Evolutionary conservation across 2,797 vertebrate species (phyloP).

Genomic region (Ispidina lecontei): DNA sequence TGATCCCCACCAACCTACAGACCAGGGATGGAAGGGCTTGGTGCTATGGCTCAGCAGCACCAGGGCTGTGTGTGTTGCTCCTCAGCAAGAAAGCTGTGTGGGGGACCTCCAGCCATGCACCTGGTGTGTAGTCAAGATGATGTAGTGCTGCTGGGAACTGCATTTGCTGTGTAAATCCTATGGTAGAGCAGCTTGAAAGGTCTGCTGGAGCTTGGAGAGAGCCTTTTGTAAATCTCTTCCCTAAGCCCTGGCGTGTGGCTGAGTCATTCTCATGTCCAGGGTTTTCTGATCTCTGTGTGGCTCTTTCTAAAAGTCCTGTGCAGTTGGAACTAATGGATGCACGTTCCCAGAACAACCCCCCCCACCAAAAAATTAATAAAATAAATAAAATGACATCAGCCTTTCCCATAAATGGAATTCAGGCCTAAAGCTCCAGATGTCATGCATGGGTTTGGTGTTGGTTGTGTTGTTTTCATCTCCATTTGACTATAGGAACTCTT

Average conservation of each 20-base stretch:
- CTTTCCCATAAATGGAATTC: neutral
- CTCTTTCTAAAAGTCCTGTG: neutral
- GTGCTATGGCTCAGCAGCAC: neutral
- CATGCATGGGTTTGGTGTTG: neutral
- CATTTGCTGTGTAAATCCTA: neutral
- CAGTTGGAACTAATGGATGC: conserved; percentile 2
- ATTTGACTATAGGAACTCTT: conserved; percentile 10
- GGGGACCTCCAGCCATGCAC: neutral
- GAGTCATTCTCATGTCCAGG: neutral
- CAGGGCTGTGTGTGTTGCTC: neutral
- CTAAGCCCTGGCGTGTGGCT: neutral
- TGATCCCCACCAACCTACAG: neutral
- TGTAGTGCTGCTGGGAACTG: neutral
- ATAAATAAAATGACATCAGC: conserved; percentile 6
- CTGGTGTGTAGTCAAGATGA: neutral
- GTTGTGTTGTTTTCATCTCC: neutral
- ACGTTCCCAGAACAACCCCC: conserved; percentile 30
- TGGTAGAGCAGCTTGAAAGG: neutral
- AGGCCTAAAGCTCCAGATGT: conserved; percentile 57
- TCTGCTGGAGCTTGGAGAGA: neutral
- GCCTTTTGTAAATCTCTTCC: neutral
- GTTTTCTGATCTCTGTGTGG: neutral
- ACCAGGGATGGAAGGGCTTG: accelerated
- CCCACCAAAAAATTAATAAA: neutral
- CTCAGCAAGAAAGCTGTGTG: neutral